phyloP scores from a whole-genome alignment of 2,113 vertebrate genomes.

The Amazona guildingii region DNA sequence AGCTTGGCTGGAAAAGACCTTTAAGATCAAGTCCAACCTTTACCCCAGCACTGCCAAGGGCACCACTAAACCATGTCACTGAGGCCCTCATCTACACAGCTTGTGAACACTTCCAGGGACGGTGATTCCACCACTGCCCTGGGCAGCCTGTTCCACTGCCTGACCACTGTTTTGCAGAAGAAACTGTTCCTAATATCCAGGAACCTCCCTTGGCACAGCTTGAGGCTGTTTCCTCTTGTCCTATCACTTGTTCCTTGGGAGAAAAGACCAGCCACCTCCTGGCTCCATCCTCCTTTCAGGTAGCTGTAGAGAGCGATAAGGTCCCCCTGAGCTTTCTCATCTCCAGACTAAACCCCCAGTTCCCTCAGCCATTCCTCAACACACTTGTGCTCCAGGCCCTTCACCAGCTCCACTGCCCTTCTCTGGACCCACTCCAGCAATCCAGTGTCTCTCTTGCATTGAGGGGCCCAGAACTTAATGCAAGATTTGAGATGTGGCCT shows the following conservation, averaged over 20 bases:
- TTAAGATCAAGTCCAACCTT: neutral
- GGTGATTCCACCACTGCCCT: neutral
- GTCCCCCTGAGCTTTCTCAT: neutral
- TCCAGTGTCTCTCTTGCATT: neutral
- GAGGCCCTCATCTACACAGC: neutral
- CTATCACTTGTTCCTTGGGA: neutral
- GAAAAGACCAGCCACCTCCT: neutral
- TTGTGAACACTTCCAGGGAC: neutral
- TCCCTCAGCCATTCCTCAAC: neutral
- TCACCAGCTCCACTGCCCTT: neutral
- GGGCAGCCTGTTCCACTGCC: neutral
- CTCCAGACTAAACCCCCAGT: neutral
- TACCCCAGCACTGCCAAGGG: neutral
- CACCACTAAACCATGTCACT: neutral
- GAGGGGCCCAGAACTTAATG: neutral
- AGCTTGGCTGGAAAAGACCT: neutral
- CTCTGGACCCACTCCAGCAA: neutral
- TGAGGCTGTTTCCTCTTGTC: neutral
- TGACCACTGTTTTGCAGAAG: neutral
- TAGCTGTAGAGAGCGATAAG: neutral
- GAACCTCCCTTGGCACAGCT: neutral
- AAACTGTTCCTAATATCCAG: neutral
- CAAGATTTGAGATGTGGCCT: neutral
- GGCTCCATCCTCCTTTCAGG: neutral
- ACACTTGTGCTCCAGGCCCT: neutral